phyloP scores from a whole-genome alignment of 2,888 invertebrate species.

The Archips xylosteana region DNA sequence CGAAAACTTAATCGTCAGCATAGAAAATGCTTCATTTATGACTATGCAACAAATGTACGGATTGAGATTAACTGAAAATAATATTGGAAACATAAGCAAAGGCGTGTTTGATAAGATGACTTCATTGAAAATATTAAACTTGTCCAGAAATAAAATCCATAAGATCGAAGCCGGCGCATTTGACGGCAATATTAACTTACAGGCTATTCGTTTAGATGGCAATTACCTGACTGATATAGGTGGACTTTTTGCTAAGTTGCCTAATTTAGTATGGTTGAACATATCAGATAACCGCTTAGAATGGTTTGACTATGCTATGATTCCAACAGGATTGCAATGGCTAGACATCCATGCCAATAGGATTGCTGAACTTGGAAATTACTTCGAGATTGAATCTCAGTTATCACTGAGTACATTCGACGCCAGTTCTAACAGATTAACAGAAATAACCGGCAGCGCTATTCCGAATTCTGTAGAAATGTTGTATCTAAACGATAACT shows the following conservation, averaged over 20 bases:
- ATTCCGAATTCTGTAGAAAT: constrained; percentile 94
- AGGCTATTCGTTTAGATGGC: constrained; percentile 92
- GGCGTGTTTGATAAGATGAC: constrained; percentile 92
- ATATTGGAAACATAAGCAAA: constrained; percentile 91
- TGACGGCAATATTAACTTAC: constrained; percentile 91
- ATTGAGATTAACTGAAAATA: constrained; percentile 93
- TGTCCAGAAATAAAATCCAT: constrained; percentile 93
- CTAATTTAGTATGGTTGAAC: constrained; percentile 93
- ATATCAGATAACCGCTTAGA: constrained; percentile 94
- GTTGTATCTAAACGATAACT: constrained; percentile 92
- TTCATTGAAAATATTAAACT: constrained; percentile 92
- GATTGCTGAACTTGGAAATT: constrained; percentile 93
- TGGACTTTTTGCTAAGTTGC: constrained; percentile 92
- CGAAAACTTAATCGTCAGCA: constrained; percentile 92
- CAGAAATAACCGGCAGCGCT: constrained; percentile 92
- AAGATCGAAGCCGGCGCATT: constrained; percentile 92
- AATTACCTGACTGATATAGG: constrained; percentile 92
- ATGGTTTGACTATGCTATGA: constrained; percentile 94
- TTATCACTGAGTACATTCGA: constrained; percentile 92
- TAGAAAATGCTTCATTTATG: constrained; percentile 92
- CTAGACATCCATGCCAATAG: constrained; percentile 94
- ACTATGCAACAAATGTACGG: constrained; percentile 93
- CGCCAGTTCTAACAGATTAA: constrained; percentile 92
- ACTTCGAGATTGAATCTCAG: constrained; percentile 93
- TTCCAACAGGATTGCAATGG: constrained; percentile 94